These are phyloP conservation scores for Myripristis murdjan DNA, from an alignment of 2,797 vertebrate genomes.

Conservation along the genomic window DNA sequence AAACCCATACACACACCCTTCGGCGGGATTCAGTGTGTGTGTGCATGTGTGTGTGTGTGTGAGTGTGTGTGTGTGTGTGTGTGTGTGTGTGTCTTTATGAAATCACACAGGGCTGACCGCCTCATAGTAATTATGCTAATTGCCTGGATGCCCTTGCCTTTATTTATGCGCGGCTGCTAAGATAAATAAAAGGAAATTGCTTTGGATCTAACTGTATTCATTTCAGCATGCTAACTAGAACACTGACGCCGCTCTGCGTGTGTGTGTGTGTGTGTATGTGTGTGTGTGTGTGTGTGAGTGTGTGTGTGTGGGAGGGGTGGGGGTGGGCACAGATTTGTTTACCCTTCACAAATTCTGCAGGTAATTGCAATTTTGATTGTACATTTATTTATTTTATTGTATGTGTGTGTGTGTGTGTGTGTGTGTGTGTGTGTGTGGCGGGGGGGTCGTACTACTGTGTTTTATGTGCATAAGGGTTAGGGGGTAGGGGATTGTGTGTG, in stretches of 20 bases:
- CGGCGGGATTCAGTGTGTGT: slow-evolving; percentile 26
- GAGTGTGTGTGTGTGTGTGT: slow-evolving; percentile 40
- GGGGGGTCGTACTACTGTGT: slow-evolving; percentile 51
- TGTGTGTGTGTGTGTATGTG: slow-evolving; percentile 28
- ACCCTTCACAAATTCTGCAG: slow-evolving; percentile 98
- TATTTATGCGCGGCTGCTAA: slow-evolving; percentile 99
- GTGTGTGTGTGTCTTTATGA: too few species aligned
- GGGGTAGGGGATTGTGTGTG: slow-evolving; percentile 81
- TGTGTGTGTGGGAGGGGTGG: slow-evolving; percentile 1
- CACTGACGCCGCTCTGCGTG: slow-evolving; percentile 47
- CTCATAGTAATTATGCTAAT: slow-evolving; percentile 99
- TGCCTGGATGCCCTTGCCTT: slow-evolving; percentile 99
- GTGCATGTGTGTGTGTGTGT: slow-evolving; percentile 18
- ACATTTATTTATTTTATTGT: slow-evolving; percentile 98
- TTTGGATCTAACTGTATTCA: slow-evolving; percentile 99
- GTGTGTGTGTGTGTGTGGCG: too few species aligned
- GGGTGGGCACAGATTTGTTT: slow-evolving; percentile 93
- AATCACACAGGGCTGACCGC: slow-evolving; percentile 98
- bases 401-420: too few species aligned
- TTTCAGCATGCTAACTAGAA: slow-evolving; percentile 99
- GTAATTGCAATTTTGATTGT: slow-evolving; percentile 99
- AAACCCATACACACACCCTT: slow-evolving; percentile 38
- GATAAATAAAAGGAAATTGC: slow-evolving; percentile 99
- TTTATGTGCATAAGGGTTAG: slow-evolving; percentile 87
- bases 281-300: slow-evolving; percentile 28